Conservation (phyloP, 37 sponge, comb jelly and placozoan genomes). For the Oscarella lobularis region DNA sequence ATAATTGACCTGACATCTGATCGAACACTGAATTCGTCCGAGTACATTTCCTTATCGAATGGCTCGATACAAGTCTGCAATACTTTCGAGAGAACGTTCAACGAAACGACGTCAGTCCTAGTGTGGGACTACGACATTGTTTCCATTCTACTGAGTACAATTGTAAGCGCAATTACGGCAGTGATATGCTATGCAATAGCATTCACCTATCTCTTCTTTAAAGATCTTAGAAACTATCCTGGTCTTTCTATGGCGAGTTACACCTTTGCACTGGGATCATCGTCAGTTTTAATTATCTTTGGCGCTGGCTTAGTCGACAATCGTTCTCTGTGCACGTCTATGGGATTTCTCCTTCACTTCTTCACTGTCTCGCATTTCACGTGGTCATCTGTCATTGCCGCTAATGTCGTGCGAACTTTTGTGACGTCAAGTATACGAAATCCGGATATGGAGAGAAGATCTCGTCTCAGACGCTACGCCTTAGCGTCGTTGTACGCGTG, state of each 20-base stretch:
- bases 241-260: background rate
- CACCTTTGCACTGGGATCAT: background rate
- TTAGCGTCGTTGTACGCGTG: background rate
- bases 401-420: background rate
- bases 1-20: no score
- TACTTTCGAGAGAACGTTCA: background rate
- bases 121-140: background rate
- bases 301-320: background rate
- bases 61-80: conserved; percentile 1
- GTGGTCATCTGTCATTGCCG: background rate
- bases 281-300: background rate
- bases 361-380: background rate
- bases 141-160: background rate
- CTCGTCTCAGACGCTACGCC: no score
- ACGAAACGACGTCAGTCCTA: background rate
- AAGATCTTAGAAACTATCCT: background rate
- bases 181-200: background rate
- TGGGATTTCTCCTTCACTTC: background rate
- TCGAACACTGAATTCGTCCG: background rate
- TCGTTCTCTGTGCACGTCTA: background rate
- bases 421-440: no score
- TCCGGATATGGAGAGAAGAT: no score
- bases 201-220: background rate
- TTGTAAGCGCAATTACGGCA: background rate
- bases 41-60: background rate